These are phyloP conservation scores for Hypothenemus hampei DNA, from an alignment of 1,140 invertebrate genomes.

Conservation along the genomic window DNA sequence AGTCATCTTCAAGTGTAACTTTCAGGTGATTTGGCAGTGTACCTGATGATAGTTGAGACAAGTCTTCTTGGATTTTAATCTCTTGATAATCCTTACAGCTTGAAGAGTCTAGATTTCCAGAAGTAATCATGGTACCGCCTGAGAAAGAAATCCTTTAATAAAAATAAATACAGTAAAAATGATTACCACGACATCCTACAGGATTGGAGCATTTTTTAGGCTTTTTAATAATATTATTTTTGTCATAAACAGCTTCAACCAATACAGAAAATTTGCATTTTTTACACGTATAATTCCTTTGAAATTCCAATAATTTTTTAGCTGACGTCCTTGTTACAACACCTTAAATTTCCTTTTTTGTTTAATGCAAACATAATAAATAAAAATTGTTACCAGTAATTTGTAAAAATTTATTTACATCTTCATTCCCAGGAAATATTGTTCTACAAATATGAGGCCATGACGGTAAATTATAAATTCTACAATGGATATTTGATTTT, in stretches of 20 bases:
- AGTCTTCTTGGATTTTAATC: slow-evolving; percentile 80
- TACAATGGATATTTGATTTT: slow-evolving; percentile 64
- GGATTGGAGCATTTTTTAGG: slow-evolving; percentile 59
- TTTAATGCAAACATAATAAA: background rate
- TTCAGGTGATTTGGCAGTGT: slow-evolving; percentile 72
- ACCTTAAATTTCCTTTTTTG: slow-evolving; percentile 47
- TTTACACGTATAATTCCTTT: slow-evolving; percentile 67
- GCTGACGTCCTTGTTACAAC: slow-evolving; percentile 72
- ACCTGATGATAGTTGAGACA: slow-evolving; percentile 64
- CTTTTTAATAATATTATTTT: slow-evolving; percentile 57
- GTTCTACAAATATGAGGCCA: slow-evolving; percentile 56
- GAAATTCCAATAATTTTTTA: slow-evolving; percentile 71
- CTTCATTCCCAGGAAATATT: slow-evolving; percentile 60
- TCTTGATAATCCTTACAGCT: slow-evolving; percentile 87
- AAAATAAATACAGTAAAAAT: background rate
- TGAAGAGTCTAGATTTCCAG: slow-evolving; percentile 53
- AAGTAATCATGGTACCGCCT: slow-evolving; percentile 46
- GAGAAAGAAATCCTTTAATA: slow-evolving; percentile 1
- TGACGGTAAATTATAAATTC: slow-evolving; percentile 55
- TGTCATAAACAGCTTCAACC: slow-evolving; percentile 65
- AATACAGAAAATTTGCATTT: slow-evolving; percentile 69
- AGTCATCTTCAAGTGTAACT: slow-evolving; percentile 79
- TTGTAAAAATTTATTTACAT: slow-evolving; percentile 63
- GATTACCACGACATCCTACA: slow-evolving; percentile 52
- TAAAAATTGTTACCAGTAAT: slow-evolving; percentile 48